A percentile compares a stretch with the other conserved stretches of the same genome.
Evolutionary conservation across 2,797 vertebrate species (phyloP).

Genomic region (Lemur catta): DNA sequence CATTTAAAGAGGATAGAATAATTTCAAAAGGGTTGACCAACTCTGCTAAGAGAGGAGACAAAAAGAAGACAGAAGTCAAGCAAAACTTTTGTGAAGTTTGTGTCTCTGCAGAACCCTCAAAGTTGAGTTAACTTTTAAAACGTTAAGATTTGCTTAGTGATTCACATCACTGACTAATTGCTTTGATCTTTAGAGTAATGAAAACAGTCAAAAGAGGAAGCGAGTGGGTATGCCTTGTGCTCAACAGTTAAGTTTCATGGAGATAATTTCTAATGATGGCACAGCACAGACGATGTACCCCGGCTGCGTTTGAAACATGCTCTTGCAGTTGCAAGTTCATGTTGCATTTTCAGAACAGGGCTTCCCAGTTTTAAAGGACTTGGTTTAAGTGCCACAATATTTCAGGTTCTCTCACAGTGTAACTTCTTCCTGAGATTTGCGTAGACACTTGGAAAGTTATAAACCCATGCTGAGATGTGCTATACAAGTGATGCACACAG

Average conservation of each 20-base stretch:
- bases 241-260: neutral
- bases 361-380: neutral
- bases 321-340: neutral
- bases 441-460: neutral
- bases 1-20: neutral
- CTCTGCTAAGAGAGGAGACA: neutral
- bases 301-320: neutral
- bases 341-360: neutral
- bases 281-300: neutral
- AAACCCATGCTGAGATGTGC: neutral
- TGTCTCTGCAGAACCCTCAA: neutral
- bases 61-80: neutral
- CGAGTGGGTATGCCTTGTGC: neutral
- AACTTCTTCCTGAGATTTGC: neutral
- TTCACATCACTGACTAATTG: constrained; percentile 53
- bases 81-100: neutral
- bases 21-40: neutral
- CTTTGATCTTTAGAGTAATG: constrained; percentile 56
- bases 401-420: neutral
- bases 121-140: constrained; percentile 29
- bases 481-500: neutral
- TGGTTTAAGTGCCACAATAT: neutral
- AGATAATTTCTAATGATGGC: neutral
- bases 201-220: constrained; percentile 21
- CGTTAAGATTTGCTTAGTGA: constrained; percentile 52